Evolutionary conservation across 2,113 vertebrate species (phyloP).

Genomic region (Sinosuthora webbiana): DNA sequence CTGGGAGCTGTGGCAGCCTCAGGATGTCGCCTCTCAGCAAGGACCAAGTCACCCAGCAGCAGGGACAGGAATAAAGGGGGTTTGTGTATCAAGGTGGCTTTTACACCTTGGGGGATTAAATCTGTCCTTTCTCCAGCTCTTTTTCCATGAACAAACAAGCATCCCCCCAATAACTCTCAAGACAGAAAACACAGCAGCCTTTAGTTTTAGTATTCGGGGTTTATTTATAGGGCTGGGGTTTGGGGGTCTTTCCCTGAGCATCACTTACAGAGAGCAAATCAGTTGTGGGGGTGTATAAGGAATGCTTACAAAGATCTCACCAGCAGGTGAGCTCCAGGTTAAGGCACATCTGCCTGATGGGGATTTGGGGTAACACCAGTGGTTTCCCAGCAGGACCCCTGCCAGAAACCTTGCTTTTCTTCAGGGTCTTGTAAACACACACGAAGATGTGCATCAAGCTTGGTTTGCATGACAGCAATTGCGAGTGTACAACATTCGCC

Average conservation of each 20-base stretch:
- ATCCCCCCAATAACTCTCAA: accelerated
- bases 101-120: accelerated
- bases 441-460: background rate
- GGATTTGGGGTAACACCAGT: background rate
- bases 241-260: background rate
- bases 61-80: background rate
- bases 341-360: background rate
- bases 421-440: background rate
- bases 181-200: background rate
- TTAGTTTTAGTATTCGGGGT: background rate
- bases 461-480: background rate
- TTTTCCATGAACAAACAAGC: background rate
- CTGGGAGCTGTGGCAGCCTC: background rate
- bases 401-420: background rate
- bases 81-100: background rate
- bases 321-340: background rate
- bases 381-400: background rate
- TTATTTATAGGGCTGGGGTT: slow-evolving; percentile 5
- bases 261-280: background rate
- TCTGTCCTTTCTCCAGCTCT: background rate
- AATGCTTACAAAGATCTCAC: background rate
- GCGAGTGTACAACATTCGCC: background rate
- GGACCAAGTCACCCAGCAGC: background rate
- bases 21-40: background rate
- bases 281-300: background rate